These are phyloP conservation scores for Oncorhynchus kisutch DNA, from an alignment of 2,113 vertebrate species.

Conservation along the genomic window DNA sequence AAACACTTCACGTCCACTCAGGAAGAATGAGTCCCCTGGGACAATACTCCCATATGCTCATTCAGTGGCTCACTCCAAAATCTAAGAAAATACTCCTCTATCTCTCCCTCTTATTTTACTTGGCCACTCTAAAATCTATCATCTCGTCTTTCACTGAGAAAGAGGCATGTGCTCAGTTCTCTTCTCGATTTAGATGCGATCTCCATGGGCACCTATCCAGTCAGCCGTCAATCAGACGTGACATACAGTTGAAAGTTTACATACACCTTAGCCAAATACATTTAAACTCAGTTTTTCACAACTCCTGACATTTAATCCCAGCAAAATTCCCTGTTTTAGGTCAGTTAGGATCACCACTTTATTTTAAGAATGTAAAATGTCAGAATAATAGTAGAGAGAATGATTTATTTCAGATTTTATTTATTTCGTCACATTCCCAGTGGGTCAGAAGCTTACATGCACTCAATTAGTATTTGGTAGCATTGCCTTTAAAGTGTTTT, in stretches of 20 bases:
- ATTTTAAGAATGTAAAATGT: no score
- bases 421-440: no score
- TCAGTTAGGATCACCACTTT: no score
- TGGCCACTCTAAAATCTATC: neutral
- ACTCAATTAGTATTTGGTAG: no score
- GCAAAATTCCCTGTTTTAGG: no score
- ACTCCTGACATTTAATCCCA: no score
- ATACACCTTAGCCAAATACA: no score
- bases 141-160: neutral
- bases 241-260: neutral
- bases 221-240: neutral
- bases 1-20: conserved; percentile 6
- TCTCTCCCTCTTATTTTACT: neutral
- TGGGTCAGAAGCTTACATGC: no score
- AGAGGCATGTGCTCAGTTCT: neutral
- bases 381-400: no score
- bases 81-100: neutral
- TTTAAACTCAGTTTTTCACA: no score
- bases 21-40: neutral
- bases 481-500: no score
- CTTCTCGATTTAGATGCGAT: neutral
- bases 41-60: neutral
- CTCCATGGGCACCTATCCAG: neutral
- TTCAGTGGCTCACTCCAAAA: neutral
- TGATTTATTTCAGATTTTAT: no score